These are phyloP conservation scores for Ascidia mentula DNA, from an alignment of 23 tunicate genomes.

Conservation along the genomic window DNA sequence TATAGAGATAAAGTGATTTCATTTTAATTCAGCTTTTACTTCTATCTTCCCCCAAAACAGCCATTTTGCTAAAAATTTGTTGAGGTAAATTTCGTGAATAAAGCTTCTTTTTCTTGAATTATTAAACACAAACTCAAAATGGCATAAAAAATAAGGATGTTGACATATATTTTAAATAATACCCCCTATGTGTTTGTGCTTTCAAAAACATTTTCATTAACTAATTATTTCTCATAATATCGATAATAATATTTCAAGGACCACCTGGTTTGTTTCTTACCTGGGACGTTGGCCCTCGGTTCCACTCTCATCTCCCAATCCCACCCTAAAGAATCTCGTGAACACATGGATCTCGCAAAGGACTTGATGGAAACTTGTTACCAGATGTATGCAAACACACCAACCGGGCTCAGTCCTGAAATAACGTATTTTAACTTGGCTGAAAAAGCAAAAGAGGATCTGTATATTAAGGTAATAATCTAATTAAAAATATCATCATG, in stretches of 20 bases:
- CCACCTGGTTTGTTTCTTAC: slow-evolving; percentile 92
- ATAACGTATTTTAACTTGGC: slow-evolving; percentile 86
- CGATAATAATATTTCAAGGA: slow-evolving; percentile 69
- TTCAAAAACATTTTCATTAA: too few relatives aligned
- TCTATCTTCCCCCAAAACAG: too few relatives aligned
- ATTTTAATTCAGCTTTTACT: too few relatives aligned
- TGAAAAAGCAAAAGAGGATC: slow-evolving; percentile 53
- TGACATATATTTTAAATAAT: too few relatives aligned
- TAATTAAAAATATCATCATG: too few relatives aligned
- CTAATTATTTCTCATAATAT: background rate
- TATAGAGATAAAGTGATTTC: too few relatives aligned
- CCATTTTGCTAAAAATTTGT: too few relatives aligned
- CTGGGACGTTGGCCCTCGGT: slow-evolving; percentile 96
- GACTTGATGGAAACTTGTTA: slow-evolving; percentile 75
- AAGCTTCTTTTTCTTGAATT: too few relatives aligned
- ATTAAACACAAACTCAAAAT: too few relatives aligned
- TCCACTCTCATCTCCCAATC: slow-evolving; percentile 36
- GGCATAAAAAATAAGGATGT: too few relatives aligned
- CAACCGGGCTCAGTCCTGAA: slow-evolving; percentile 92
- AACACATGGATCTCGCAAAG: slow-evolving; percentile 66
- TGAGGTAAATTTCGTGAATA: too few relatives aligned
- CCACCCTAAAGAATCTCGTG: slow-evolving; percentile 39
- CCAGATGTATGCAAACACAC: slow-evolving; percentile 79
- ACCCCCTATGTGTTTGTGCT: too few relatives aligned
- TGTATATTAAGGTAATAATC: slow-evolving; percentile 65